A percentile compares a stretch with the other conserved stretches of the same genome.
These are phyloP conservation scores for Tylochromis polylepis DNA, from an alignment of 2,113 vertebrate genomes.

Conservation along the genomic window DNA sequence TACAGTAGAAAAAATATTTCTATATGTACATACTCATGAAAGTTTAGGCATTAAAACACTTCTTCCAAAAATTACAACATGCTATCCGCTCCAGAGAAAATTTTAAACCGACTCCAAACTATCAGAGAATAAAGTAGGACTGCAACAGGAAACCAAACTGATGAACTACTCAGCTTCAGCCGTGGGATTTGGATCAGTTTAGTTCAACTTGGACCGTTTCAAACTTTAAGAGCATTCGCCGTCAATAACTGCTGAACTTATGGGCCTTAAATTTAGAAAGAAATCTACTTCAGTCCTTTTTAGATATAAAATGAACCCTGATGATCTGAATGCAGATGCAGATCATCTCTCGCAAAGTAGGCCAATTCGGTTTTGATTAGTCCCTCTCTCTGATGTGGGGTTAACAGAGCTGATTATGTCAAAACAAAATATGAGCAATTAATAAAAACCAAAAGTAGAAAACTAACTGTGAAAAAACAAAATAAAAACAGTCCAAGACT, in stretches of 20 bases:
- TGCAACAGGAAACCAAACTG: neutral
- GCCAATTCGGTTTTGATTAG: rapidly evolving
- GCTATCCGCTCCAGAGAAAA: neutral
- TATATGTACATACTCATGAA: neutral
- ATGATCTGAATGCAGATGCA: neutral
- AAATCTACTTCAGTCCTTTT: neutral
- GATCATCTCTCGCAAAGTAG: neutral
- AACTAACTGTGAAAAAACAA: slow-evolving; percentile 15
- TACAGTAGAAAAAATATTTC: neutral
- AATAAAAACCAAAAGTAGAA: slow-evolving; percentile 41
- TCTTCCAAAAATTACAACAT: neutral
- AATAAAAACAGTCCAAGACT: neutral
- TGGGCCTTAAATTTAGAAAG: neutral
- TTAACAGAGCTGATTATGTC: neutral
- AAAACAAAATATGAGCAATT: neutral
- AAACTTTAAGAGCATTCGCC: neutral
- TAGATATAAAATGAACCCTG: neutral
- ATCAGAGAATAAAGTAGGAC: neutral
- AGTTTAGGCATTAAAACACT: neutral
- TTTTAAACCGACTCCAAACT: neutral
- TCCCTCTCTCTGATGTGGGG: neutral
- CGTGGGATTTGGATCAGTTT: neutral
- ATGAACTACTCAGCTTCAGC: neutral
- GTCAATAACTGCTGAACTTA: neutral
- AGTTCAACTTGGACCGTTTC: neutral